Percentiles rank a stretch among this genome's conserved stretches.
phyloP scores from a whole-genome alignment of 2,888 invertebrate species.

The Cantharis rustica region DNA sequence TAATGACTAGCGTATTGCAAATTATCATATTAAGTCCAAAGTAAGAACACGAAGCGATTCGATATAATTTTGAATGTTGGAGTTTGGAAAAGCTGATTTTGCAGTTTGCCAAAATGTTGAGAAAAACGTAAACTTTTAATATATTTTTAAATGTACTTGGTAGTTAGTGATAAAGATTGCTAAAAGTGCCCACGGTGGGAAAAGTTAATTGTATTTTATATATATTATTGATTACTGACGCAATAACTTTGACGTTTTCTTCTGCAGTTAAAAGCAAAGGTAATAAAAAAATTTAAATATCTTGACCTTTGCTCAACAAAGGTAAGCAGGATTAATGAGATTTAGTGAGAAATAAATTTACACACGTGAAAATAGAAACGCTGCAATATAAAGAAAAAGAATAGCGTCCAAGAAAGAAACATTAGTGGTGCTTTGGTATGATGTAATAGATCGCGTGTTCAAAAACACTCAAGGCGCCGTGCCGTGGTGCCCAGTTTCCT shows the following conservation, averaged over 20 bases:
- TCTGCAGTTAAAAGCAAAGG: conserved; percentile 14
- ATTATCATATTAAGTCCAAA: background rate
- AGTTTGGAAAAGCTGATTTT: background rate
- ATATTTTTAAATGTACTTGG: background rate
- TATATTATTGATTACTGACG: conserved; percentile 22
- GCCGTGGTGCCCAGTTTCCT: conserved; percentile 47
- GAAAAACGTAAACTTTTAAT: background rate
- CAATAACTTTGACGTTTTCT: conserved; percentile 20
- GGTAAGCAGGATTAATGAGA: conserved; percentile 40
- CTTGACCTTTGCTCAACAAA: conserved; percentile 35
- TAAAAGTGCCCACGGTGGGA: background rate
- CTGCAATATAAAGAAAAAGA: conserved; percentile 13
- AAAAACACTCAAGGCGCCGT: conserved; percentile 46
- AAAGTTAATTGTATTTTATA: background rate
- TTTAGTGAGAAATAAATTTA: conserved; percentile 29
- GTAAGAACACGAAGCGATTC: background rate
- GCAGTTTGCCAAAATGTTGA: background rate
- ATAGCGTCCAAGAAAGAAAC: conserved; percentile 11
- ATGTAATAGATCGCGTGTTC: conserved; percentile 53
- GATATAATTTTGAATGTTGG: background rate
- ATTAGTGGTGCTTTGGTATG: conserved; percentile 36
- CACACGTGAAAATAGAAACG: conserved; percentile 9
- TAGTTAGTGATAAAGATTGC: background rate
- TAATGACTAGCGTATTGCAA: background rate
- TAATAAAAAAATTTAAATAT: conserved; percentile 10